These are phyloP conservation scores for Glareola pratincola DNA, from an alignment of 2,113 vertebrate genomes.

Conservation along the genomic window DNA sequence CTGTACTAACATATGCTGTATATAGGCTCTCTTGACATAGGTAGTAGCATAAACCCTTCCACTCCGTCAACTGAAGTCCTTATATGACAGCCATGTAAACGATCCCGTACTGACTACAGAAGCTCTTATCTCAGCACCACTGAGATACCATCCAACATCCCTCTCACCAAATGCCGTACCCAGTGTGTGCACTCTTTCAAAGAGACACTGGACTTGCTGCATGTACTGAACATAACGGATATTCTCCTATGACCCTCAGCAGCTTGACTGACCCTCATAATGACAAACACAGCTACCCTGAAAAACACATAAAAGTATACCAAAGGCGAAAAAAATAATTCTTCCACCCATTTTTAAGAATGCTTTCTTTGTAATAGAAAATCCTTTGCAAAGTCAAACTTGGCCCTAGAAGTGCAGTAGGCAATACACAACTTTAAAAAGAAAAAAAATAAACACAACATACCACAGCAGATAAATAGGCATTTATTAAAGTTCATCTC, in stretches of 20 bases:
- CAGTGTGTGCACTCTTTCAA: not conserved
- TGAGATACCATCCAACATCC: not conserved
- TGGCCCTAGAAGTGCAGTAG: not conserved
- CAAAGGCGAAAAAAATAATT: not conserved
- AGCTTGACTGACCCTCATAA: not conserved
- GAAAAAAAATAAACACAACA: not conserved
- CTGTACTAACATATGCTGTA: not conserved
- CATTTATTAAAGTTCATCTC: conserved; percentile 68
- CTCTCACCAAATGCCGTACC: not conserved
- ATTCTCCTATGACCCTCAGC: not conserved
- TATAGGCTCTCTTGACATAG: not conserved
- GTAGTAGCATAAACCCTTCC: not conserved
- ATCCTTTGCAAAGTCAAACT: not conserved
- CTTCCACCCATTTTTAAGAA: not conserved
- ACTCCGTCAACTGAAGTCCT: not conserved
- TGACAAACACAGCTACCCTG: not conserved
- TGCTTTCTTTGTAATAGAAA: not conserved
- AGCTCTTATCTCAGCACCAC: not conserved
- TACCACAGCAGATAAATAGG: conserved; percentile 54
- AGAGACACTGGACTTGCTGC: not conserved
- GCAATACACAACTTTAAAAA: not conserved
- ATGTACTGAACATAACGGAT: fast-evolving
- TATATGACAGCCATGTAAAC: not conserved
- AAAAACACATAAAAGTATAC: not conserved
- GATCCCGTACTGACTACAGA: not conserved